Evolutionary conservation across 1,140 invertebrate genomes (phyloP).

Genomic region (Drosophila quadrilineata): DNA sequence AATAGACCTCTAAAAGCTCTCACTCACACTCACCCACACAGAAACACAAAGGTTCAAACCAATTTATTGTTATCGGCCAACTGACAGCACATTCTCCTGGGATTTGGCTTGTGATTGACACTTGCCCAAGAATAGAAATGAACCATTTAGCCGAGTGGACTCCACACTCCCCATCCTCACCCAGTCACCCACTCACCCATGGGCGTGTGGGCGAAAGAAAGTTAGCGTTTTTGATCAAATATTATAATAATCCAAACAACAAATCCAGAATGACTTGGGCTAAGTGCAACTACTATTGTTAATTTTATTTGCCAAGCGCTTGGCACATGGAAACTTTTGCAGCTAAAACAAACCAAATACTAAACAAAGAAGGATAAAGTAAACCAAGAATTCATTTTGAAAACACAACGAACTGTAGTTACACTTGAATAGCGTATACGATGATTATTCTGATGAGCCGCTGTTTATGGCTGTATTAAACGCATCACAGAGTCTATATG

Average conservation of each 20-base stretch:
- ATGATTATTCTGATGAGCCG: not conserved
- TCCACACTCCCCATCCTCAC: too few relatives aligned
- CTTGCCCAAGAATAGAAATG: constrained; percentile 33
- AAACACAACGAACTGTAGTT: not conserved
- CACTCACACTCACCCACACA: not conserved
- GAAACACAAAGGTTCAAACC: constrained; percentile 10
- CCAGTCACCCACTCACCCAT: too few relatives aligned
- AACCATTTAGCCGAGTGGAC: constrained; percentile 9
- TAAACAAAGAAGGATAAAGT: constrained; percentile 19
- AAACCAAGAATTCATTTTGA: not conserved
- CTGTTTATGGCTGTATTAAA: not conserved
- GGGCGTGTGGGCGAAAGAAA: not conserved
- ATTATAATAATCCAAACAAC: constrained; percentile 56
- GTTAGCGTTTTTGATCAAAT: constrained; percentile 59
- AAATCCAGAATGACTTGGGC: constrained; percentile 24
- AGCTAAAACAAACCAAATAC: constrained; percentile 32
- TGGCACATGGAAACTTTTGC: constrained; percentile 41
- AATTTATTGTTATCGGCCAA: constrained; percentile 51
- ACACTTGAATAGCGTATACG: not conserved
- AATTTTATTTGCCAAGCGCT: constrained; percentile 70
- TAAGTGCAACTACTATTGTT: constrained; percentile 65
- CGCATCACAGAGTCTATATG: too few relatives aligned
- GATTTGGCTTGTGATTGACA: constrained; percentile 69
- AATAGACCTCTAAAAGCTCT: constrained; percentile 50
- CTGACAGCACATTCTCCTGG: constrained; percentile 41